These are phyloP conservation scores for Pseudobourletiella spinata DNA, from an alignment of 1,140 invertebrate genomes.

Conservation along the genomic window DNA sequence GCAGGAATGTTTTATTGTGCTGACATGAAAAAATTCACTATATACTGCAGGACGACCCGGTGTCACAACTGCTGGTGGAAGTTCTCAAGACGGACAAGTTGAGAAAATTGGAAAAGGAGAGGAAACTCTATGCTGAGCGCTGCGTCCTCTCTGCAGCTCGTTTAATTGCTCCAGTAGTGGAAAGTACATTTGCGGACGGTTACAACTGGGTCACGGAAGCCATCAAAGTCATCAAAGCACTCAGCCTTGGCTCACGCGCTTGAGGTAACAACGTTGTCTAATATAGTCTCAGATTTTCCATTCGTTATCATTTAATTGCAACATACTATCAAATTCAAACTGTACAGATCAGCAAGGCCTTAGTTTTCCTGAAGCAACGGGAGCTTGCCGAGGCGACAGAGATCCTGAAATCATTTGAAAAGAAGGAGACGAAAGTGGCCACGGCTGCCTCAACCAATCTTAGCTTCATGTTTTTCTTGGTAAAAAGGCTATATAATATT, in stretches of 20 bases:
- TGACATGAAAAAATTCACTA: conserved; percentile 12
- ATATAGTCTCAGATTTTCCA: conserved; percentile 6
- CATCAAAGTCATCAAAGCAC: conserved; percentile 32
- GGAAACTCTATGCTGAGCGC: conserved; percentile 67
- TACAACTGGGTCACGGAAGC: conserved; percentile 46
- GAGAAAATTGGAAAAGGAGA: conserved; percentile 62
- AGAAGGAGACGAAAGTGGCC: conserved; percentile 72
- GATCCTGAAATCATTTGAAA: conserved; percentile 80
- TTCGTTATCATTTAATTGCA: conserved; percentile 1
- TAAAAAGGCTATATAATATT: too few species aligned
- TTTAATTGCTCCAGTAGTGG: conserved; percentile 78
- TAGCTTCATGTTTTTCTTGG: conserved; percentile 78
- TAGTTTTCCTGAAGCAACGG: conserved; percentile 76
- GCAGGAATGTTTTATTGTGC: too few species aligned
- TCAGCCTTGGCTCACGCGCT: conserved; percentile 32
- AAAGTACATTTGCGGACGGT: conserved; percentile 65
- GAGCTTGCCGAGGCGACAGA: conserved; percentile 74
- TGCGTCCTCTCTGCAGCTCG: conserved; percentile 84
- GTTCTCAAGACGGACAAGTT: conserved; percentile 71
- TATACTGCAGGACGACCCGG: conserved; percentile 55
- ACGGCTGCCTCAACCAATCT: conserved; percentile 82
- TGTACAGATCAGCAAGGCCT: conserved; percentile 85
- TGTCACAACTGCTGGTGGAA: conserved; percentile 61
- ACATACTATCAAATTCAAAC: too few species aligned
- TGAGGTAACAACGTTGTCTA: conserved; percentile 22